These are phyloP conservation scores for Gryon sp. DNA, from an alignment of 1,140 invertebrate species.

Conservation along the genomic window DNA sequence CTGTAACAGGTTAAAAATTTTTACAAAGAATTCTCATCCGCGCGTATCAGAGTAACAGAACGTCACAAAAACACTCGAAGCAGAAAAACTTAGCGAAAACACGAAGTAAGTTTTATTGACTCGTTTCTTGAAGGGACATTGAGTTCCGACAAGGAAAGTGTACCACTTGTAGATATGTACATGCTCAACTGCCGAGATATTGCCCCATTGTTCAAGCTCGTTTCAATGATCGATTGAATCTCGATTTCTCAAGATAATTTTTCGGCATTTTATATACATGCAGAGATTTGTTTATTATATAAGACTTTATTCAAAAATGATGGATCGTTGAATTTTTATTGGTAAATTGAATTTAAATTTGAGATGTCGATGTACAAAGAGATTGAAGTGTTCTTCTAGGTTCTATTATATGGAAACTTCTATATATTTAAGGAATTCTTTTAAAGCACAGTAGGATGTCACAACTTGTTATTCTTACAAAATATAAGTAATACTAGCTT, in stretches of 20 bases:
- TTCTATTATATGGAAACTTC: too few species aligned
- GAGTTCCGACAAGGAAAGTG: conserved; percentile 51
- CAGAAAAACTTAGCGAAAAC: conserved; percentile 64
- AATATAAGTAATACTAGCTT: too few species aligned
- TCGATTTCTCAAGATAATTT: conserved; percentile 31
- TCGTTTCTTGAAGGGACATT: conserved; percentile 49
- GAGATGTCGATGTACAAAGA: too few species aligned
- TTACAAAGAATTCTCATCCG: conserved; percentile 46
- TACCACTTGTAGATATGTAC: conserved; percentile 54
- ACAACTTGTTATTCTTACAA: too few species aligned
- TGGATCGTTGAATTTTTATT: too few species aligned
- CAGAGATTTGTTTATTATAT: conserved; percentile 19
- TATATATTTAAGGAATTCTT: too few species aligned
- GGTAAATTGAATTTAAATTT: too few species aligned
- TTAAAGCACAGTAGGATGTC: too few species aligned
- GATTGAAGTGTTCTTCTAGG: too few species aligned
- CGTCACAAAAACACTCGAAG: conserved; percentile 57
- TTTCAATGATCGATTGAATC: too few species aligned
- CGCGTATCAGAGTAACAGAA: conserved; percentile 42
- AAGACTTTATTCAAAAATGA: neutral
- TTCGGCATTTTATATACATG: conserved; percentile 26
- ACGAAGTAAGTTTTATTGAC: conserved; percentile 64
- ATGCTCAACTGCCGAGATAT: conserved; percentile 29
- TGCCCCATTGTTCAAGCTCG: conserved; percentile 26
- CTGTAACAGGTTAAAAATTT: conserved; percentile 49